A percentile compares a stretch with the other conserved stretches of the same genome.
Evolutionary conservation across 2,797 vertebrate species (phyloP).

Genomic region (Melanotaenia nigrans): DNA sequence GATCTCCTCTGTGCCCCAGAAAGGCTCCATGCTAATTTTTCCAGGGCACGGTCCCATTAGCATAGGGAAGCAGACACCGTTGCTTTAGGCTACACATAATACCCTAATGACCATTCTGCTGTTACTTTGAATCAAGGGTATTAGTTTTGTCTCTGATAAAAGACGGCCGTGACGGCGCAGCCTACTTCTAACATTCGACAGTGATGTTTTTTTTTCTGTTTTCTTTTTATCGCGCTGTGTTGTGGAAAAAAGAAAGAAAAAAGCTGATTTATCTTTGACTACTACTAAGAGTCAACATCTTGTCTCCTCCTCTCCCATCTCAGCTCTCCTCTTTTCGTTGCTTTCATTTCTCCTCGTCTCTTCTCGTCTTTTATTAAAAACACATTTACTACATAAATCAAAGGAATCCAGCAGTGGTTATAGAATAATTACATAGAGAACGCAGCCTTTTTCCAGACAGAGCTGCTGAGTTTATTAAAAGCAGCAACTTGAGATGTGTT

Average conservation of each 20-base stretch:
- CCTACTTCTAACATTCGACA: conserved; percentile 82
- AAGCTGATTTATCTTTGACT: conserved; percentile 74
- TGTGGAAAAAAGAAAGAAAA: conserved; percentile 48
- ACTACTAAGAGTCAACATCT: conserved; percentile 58
- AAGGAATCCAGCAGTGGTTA: conserved; percentile 85
- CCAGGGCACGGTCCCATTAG: conserved; percentile 93
- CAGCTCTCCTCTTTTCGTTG: conserved; percentile 18
- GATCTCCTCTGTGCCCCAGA: conserved; percentile 87
- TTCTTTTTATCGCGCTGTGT: conserved; percentile 30
- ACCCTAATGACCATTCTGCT: conserved; percentile 91
- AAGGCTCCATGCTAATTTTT: conserved; percentile 93
- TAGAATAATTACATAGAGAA: conserved; percentile 90
- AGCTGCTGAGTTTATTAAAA: conserved; percentile 92
- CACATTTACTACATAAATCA: conserved; percentile 73
- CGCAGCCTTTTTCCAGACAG: conserved; percentile 82
- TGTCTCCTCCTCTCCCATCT: conserved; percentile 40
- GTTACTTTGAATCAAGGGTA: conserved; percentile 78
- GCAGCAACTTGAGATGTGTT: conserved; percentile 92
- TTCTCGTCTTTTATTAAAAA: conserved; percentile 75
- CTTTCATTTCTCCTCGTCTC: conserved; percentile 34
- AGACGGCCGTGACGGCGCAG: conserved; percentile 84
- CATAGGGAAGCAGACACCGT: conserved; percentile 91
- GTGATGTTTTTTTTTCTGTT: background rate
- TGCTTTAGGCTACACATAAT: conserved; percentile 86
- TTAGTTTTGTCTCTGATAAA: conserved; percentile 72